phyloP scores from a whole-genome alignment of 2,113 vertebrate species.

The Corvus cornix region DNA sequence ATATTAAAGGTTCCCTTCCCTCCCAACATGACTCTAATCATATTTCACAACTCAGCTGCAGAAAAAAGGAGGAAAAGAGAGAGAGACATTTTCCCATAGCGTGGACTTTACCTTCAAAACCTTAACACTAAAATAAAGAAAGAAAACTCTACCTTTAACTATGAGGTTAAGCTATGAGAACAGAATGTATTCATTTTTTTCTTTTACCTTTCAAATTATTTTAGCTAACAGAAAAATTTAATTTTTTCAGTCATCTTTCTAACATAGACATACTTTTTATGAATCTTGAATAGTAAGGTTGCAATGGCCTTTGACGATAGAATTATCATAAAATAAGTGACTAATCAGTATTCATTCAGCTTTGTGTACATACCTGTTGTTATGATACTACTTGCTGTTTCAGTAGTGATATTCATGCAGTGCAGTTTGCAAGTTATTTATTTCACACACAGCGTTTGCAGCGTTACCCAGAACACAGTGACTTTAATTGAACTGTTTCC shows the following conservation, averaged over 20 bases:
- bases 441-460: neutral
- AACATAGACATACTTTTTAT: neutral
- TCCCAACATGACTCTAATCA: neutral
- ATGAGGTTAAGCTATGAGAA: neutral
- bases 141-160: neutral
- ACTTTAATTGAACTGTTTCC: slow-evolving; percentile 57
- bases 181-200: neutral
- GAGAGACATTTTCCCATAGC: neutral
- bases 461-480: slow-evolving; percentile 39
- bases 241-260: neutral
- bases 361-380: neutral
- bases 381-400: neutral
- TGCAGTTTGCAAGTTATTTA: slow-evolving; percentile 33
- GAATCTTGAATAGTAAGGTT: neutral
- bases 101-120: neutral
- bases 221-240: neutral
- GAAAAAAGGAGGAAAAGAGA: neutral
- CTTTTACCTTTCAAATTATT: neutral
- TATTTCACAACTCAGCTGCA: neutral
- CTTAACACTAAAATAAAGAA: neutral
- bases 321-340: neutral
- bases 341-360: neutral
- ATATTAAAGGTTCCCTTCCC: neutral
- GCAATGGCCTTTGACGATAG: neutral
- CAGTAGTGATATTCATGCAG: neutral